Conservation (phyloP, 1,140 invertebrate species). For the Psilanteris sp. region DNA sequence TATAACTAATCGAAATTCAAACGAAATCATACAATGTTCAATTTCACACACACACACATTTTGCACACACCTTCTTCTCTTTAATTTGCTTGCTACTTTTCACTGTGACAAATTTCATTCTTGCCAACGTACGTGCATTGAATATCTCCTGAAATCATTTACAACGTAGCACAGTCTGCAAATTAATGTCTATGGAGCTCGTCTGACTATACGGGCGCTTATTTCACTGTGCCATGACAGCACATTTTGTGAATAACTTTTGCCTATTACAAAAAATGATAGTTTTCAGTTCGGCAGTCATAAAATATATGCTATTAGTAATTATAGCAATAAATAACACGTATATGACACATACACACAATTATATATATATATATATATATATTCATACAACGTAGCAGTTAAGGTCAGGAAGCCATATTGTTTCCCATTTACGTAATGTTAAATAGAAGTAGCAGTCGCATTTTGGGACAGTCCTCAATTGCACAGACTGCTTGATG, state of each 20-base stretch:
- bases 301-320: too few relatives aligned
- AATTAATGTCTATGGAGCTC: constrained; percentile 66
- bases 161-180: constrained; percentile 59
- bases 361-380: too few relatives aligned
- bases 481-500: too few relatives aligned
- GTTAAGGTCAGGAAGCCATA: too few relatives aligned
- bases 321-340: too few relatives aligned
- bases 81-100: constrained; percentile 70
- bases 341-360: too few relatives aligned
- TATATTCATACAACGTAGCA: too few relatives aligned
- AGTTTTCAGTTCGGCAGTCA: too few relatives aligned
- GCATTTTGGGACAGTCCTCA: too few relatives aligned
- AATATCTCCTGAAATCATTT: constrained; percentile 64
- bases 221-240: constrained; percentile 58
- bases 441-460: too few relatives aligned
- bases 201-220: constrained; percentile 51
- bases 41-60: constrained; percentile 48
- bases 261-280: too few relatives aligned
- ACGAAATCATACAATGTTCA: constrained; percentile 24
- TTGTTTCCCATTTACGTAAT: too few relatives aligned
- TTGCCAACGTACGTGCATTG: constrained; percentile 69
- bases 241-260: constrained; percentile 46
- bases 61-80: constrained; percentile 51
- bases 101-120: constrained; percentile 72
- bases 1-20: constrained; percentile 36